Conservation (phyloP, 2,888 invertebrate genomes). For the Plebejus argus region DNA sequence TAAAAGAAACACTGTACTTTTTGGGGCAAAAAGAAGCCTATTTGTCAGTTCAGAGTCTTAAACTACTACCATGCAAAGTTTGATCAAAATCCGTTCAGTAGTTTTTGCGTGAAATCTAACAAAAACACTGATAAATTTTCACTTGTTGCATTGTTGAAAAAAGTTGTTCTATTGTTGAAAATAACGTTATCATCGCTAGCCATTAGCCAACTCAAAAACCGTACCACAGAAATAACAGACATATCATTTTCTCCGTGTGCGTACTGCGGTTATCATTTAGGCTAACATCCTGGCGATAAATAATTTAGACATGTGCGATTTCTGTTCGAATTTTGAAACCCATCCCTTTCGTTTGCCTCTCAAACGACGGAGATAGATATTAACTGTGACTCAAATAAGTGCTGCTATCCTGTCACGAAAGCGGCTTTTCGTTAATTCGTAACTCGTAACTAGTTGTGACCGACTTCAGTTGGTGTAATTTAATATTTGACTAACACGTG, state of each 20-base stretch:
- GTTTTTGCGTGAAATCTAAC: no score
- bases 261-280: not conserved
- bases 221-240: no score
- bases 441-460: slow-evolving; percentile 17
- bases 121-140: no score
- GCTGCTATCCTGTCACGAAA: slow-evolving; percentile 20
- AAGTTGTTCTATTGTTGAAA: no score
- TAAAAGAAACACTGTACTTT: not conserved
- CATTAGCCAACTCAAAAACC: no score
- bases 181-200: no score
- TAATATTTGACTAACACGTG: slow-evolving; percentile 24
- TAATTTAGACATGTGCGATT: slow-evolving; percentile 17
- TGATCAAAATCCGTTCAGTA: no score
- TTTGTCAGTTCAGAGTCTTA: no score
- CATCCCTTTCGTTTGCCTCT: slow-evolving; percentile 46
- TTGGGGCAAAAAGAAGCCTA: not conserved
- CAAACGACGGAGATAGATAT: slow-evolving; percentile 50
- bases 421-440: slow-evolving; percentile 27
- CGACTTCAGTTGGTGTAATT: slow-evolving; percentile 14
- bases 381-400: slow-evolving; percentile 48
- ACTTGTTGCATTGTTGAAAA: no score
- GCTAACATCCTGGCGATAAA: not conserved
- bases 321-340: slow-evolving; percentile 31
- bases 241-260: no score
- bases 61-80: no score